These are phyloP conservation scores for Nasonia oneida DNA, from an alignment of 2,888 invertebrate species.

Conservation along the genomic window DNA sequence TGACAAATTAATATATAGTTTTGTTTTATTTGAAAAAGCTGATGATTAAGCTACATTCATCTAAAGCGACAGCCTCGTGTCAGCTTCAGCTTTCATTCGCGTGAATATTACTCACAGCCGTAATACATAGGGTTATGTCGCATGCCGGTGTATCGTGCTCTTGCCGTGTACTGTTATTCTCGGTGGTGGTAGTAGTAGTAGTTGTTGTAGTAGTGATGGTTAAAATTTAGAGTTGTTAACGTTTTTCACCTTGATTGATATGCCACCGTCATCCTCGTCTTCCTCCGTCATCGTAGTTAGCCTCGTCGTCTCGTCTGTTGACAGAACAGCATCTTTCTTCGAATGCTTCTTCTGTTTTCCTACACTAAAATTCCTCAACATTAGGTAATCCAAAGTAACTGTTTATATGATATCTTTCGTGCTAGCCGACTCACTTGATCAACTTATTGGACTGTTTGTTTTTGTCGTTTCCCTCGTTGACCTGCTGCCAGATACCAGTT, in stretches of 20 bases:
- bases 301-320: slow-evolving; percentile 82
- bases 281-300: slow-evolving; percentile 93
- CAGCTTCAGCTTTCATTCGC: slow-evolving; percentile 66
- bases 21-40: slow-evolving; percentile 42
- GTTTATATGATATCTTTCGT: slow-evolving; percentile 13
- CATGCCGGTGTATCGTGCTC: slow-evolving; percentile 76
- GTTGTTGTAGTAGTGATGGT: slow-evolving; percentile 64
- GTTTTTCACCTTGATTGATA: slow-evolving; percentile 82
- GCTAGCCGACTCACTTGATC: slow-evolving; percentile 71
- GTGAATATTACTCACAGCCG: slow-evolving; percentile 72
- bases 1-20: slow-evolving; percentile 30
- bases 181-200: slow-evolving; percentile 50
- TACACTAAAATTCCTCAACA: slow-evolving; percentile 71
- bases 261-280: slow-evolving; percentile 85
- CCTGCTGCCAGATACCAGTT: slow-evolving; percentile 96
- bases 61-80: slow-evolving; percentile 62
- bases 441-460: slow-evolving; percentile 74
- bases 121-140: slow-evolving; percentile 67
- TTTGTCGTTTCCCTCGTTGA: slow-evolving; percentile 85
- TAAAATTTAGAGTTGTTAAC: slow-evolving; percentile 72
- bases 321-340: slow-evolving; percentile 84
- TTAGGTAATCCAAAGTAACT: slow-evolving; percentile 29
- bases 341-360: slow-evolving; percentile 86
- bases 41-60: slow-evolving; percentile 59
- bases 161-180: slow-evolving; percentile 72